Evolutionary conservation across 92 coral and sea anemone genomes (phyloP), one percentile per base, ranked within the genome.

Genomic region (Epizoanthus fatuus): DNA sequence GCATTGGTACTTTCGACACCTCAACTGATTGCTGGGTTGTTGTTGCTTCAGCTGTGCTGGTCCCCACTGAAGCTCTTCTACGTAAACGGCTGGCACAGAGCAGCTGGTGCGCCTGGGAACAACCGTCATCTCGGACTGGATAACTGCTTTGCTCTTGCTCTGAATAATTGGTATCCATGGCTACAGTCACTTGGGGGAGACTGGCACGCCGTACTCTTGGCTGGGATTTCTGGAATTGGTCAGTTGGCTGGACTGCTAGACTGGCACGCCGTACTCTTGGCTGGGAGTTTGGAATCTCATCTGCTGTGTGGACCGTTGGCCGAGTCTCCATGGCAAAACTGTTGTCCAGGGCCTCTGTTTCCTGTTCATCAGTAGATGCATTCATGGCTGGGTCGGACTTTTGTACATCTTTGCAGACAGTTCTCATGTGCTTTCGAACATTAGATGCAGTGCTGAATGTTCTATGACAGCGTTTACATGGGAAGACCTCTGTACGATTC

Each of bases 401-500:
- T n/a, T 5, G 69, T 10, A n/a, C 16, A 10, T 3, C 51, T 16
- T 3, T 2, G 20, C 82, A 77, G 44, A 59, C 69, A 2, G n/a
- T 60, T 14, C 15, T 60, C 53, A 40, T 16, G 49, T 77, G 82
- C 82, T 77, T 77, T 25, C 69, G 42, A 4, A 77, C 29, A 47
- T 77, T 77, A 9, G 82, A 77, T 25, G 19, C 56, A 14, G 17
- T 59, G 52, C 82, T 77, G 53, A 77, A 77, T 2, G 69, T 19
- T 29, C 8, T 59, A 17, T 38, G 32, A 58, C 82, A 77, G 13
- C 70, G 82, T 2, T 20, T 68, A 14, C 82, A 77, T 9, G 53
- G 22, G 13, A 19, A 17, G 3, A 6, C 40, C 4, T 19, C 22
- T 22, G 7, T 12, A 4, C 9, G 37, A 32, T 16, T 37, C 9